Percentiles rank a stretch among this genome's conserved stretches.
phyloP scores from a whole-genome alignment of 2,888 invertebrate species.

The Magallana nippona region DNA sequence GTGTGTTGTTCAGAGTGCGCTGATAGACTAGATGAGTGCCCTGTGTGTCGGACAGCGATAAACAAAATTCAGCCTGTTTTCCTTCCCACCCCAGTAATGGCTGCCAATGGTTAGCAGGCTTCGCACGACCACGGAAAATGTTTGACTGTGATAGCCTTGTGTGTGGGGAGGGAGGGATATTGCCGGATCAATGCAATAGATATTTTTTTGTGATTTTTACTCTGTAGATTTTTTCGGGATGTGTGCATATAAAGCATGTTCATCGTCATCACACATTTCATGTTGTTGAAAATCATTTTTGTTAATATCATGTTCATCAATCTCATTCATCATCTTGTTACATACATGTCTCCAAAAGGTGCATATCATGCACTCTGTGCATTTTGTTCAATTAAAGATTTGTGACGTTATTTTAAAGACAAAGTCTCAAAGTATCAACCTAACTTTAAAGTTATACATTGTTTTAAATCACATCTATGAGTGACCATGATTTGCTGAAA shows the following conservation, averaged over 20 bases:
- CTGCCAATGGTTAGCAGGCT: not conserved
- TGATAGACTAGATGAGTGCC: conserved; percentile 87
- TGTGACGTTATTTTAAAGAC: too few species aligned
- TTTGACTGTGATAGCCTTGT: not conserved
- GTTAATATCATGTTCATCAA: not conserved
- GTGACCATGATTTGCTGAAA: too few species aligned
- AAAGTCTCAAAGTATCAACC: too few species aligned
- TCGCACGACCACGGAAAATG: not conserved
- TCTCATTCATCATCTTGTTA: not conserved
- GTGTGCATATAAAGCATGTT: conserved; percentile 24
- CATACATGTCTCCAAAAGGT: not conserved
- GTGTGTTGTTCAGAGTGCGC: conserved; percentile 90
- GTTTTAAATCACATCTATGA: too few species aligned
- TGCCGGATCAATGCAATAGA: conserved; percentile 42
- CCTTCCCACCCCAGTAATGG: conserved; percentile 62
- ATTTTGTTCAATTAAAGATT: too few species aligned
- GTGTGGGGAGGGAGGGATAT: not conserved
- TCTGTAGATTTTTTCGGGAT: conserved; percentile 28
- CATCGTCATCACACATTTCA: not conserved
- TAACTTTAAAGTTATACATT: too few species aligned
- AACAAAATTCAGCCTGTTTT: conserved; percentile 87
- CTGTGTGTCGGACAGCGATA: conserved; percentile 87
- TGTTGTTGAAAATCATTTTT: conserved; percentile 9
- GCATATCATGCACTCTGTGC: too few species aligned
- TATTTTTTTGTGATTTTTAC: conserved; percentile 25